phyloP scores from a whole-genome alignment of 2,113 vertebrate species.

The Lycaon pictus region DNA sequence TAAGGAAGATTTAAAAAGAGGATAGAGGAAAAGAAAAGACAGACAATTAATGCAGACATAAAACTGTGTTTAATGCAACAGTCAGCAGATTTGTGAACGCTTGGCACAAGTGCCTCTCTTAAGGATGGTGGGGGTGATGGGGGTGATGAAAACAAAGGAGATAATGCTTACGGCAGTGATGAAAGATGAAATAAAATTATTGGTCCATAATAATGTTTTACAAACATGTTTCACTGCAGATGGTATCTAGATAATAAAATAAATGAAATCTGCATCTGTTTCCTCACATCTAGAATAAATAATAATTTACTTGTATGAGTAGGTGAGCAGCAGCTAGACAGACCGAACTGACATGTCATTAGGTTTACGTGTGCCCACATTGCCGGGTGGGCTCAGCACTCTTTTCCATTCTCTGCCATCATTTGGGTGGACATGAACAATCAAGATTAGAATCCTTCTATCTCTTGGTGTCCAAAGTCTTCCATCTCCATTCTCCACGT shows the following conservation, averaged over 20 bases:
- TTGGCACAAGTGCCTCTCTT: neutral
- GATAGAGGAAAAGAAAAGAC: neutral
- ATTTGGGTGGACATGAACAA: neutral
- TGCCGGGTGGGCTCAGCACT: neutral
- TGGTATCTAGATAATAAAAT: slow-evolving; percentile 49
- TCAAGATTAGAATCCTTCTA: neutral
- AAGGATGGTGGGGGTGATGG: neutral
- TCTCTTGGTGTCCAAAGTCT: neutral
- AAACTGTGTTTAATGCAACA: neutral
- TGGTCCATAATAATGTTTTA: slow-evolving; percentile 17
- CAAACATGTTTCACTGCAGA: slow-evolving; percentile 41
- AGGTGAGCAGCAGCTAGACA: neutral
- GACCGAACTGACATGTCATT: neutral
- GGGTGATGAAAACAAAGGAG: neutral
- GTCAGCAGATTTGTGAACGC: neutral
- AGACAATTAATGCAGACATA: slow-evolving; percentile 13
- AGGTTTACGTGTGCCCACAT: neutral
- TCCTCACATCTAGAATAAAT: slow-evolving; percentile 49
- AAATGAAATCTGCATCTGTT: slow-evolving; percentile 48
- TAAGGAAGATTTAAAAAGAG: slow-evolving; percentile 18
- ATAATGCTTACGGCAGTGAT: neutral
- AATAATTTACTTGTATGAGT: slow-evolving; percentile 46
- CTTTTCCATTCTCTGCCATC: neutral
- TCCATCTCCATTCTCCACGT: neutral
- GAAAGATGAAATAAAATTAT: slow-evolving; percentile 45